Base-by-base conservation (phyloP, 2,888 invertebrate genomes). In the Acanthosoma haemorrhoidale region DNA sequence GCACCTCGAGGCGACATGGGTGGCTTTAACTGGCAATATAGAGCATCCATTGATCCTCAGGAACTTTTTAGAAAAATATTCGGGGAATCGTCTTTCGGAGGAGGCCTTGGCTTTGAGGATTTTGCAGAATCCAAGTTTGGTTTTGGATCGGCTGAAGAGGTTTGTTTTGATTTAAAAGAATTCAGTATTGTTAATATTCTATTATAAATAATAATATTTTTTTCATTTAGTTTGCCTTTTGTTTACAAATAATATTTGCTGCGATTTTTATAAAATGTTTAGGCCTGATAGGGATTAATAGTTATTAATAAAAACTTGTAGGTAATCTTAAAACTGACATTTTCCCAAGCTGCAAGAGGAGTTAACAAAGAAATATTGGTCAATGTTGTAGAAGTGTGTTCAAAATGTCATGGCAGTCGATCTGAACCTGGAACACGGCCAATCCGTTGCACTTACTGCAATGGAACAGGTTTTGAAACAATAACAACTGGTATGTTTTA, bases 41-140 rank as follows among this genome's bases (percentile, higher is more conserved):
- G 90, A 74, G 91, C 93, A 0, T 88, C 88, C 8, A 88, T 97
- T 75, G 95, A 98, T 80, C 96, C 98, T 0, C 97, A 99, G 78
- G 97, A 99, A 80, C 80, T 99, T 39, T 98, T 98, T 81, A 85
- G 96, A 68, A 94, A 92, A 81, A 97, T 98, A 77, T 98, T 98
- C 80, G 92, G 92, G n/a, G 89, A 91, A 76, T 88, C 87, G 31
- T 89, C 88, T 34, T 91, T 91, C 77, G 83, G 83, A 74, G 77
- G 78, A 6, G 78, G 79, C 68, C 60, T 66, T 8, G 83, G 84
- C 70, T 90, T 89, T 78, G 89, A 88, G 73, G 94, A 96, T 78
- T 96, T 90, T 84, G 89, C 92, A 5, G 95, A 95, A 76, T 91
- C 91, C 3, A 85, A 86, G 76, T 95, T 88, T 84, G 96, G 96